phyloP scores from a whole-genome alignment of 2,888 invertebrate genomes.

The Zelleria hepariella region DNA sequence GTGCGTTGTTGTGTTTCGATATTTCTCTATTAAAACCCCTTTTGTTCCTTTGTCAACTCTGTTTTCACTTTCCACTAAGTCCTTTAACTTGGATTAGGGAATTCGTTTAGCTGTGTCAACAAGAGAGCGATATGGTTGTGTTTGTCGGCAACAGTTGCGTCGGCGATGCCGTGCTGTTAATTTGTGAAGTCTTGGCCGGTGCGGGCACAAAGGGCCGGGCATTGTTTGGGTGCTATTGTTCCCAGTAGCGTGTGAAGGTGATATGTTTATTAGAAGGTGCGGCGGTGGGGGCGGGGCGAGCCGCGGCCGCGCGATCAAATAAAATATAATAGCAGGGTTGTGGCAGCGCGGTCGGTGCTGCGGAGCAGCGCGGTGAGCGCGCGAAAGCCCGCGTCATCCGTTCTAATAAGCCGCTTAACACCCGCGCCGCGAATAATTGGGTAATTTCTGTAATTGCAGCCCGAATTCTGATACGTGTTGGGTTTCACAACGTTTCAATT shows the following conservation, averaged over 20 bases:
- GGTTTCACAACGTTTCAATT: slow-evolving; percentile 24
- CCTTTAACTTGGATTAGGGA: slow-evolving; percentile 28
- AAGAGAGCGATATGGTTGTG: slow-evolving; percentile 40
- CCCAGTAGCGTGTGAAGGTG: slow-evolving; percentile 38
- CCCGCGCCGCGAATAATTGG: slow-evolving; percentile 41
- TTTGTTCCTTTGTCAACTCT: slow-evolving; percentile 47
- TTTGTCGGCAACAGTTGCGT: slow-evolving; percentile 7
- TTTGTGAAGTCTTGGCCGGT: slow-evolving; percentile 15
- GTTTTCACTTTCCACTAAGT: slow-evolving; percentile 64
- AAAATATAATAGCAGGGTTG: slow-evolving; percentile 19
- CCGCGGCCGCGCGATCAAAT: slow-evolving; percentile 11
- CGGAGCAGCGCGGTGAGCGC: no score
- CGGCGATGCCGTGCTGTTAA: slow-evolving; percentile 7
- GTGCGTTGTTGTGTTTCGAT: slow-evolving; percentile 23
- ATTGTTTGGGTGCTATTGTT: slow-evolving; percentile 27
- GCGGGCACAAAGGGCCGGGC: slow-evolving; percentile 27
- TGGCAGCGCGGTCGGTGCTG: not conserved
- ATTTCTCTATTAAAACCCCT: slow-evolving; percentile 40
- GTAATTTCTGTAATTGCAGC: slow-evolving; percentile 36
- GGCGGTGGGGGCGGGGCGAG: slow-evolving; percentile 19
- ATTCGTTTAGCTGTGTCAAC: slow-evolving; percentile 32
- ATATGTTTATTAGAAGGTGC: slow-evolving; percentile 49
- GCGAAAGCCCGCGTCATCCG: slow-evolving; percentile 43
- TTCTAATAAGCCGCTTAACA: slow-evolving; percentile 51
- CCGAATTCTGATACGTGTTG: slow-evolving; percentile 20